Evolutionary conservation across 2,797 vertebrate species (phyloP).

Genomic region (Brotula barbata): DNA sequence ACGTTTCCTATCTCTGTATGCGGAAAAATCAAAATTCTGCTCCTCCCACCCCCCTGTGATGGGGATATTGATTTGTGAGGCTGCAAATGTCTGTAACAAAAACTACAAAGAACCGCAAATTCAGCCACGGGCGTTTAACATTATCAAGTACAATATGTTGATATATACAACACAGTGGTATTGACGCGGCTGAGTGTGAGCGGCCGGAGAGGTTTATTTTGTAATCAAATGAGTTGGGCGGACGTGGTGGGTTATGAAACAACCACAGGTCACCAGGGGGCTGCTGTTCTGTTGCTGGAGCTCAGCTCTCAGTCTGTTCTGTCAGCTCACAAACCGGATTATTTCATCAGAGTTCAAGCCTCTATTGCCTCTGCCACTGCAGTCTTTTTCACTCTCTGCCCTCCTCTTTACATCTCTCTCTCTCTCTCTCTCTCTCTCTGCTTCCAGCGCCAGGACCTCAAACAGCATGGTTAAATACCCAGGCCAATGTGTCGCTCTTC

Average conservation of each 20-base stretch:
- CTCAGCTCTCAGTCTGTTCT: slow-evolving; percentile 69
- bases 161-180: slow-evolving; percentile 14
- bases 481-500: slow-evolving; percentile 83
- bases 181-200: slow-evolving; percentile 26
- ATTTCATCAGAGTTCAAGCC: slow-evolving; percentile 80
- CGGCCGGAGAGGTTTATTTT: slow-evolving; percentile 39
- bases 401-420: slow-evolving; percentile 72
- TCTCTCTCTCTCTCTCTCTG: slow-evolving; percentile 65
- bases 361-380: slow-evolving; percentile 76
- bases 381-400: slow-evolving; percentile 73
- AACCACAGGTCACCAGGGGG: slow-evolving; percentile 61
- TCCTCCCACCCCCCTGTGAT: neutral
- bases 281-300: slow-evolving; percentile 53
- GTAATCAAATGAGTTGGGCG: slow-evolving; percentile 53
- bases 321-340: slow-evolving; percentile 76
- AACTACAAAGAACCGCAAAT: neutral
- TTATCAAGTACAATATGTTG: slow-evolving; percentile 20
- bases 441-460: slow-evolving; percentile 80
- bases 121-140: slow-evolving; percentile 15
- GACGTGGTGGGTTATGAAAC: slow-evolving; percentile 62
- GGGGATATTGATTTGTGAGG: neutral
- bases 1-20: neutral
- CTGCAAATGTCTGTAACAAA: slow-evolving; percentile 11
- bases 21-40: slow-evolving; percentile 1
- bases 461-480: slow-evolving; percentile 86